Base-by-base conservation (phyloP, 2,797 vertebrate genomes). In the Parambassis ranga region DNA sequence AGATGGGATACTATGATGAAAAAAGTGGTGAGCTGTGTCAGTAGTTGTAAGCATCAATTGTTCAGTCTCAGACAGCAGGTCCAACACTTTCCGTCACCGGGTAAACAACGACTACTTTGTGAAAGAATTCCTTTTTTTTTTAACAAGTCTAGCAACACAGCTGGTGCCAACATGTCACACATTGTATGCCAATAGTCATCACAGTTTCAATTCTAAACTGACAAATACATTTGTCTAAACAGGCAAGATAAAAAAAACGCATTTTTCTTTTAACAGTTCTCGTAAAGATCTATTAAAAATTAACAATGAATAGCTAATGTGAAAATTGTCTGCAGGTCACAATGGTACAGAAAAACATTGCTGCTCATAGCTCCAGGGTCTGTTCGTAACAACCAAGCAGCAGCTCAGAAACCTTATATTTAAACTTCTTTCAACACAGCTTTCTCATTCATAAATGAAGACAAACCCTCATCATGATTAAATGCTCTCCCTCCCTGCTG, bases 371-470 rank as follows among this genome's bases (percentile, higher is more conserved):
- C 22, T 36, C 19, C 8, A 1, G 13, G 7, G 20, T 41, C 24
- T 22, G 8, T 62, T 11, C 16, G 39, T 30, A 48, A 49, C n/a
- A 53, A 13, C 5, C 27, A 22, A 43, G 62, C 2, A 56, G 16
- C 58, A 49, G 10, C 24, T 16, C n/a, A 43, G 73, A 62, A 79
- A 81, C 47, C 44, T 52, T 44, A 51, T 24, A 74, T 61, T 70
- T 31, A 41, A 60, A 75, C 11, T 19, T 75, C 48, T 71, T 35
- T 76, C 64, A 73, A 37, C 64, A 52, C 16, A 64, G 53, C 33
- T 59, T 63, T 59, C 71, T 74, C 70, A 73, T 84, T 63, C 33
- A 83, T 87, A 70, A 83, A 76, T 84, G 55, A 81, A 76, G 44
- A 69, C 27, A 15, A 37, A 38, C 51, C 63, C 69, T 73, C 65